Evolutionary conservation across 1,140 invertebrate species (phyloP).

Genomic region (Caerostris darwini): DNA sequence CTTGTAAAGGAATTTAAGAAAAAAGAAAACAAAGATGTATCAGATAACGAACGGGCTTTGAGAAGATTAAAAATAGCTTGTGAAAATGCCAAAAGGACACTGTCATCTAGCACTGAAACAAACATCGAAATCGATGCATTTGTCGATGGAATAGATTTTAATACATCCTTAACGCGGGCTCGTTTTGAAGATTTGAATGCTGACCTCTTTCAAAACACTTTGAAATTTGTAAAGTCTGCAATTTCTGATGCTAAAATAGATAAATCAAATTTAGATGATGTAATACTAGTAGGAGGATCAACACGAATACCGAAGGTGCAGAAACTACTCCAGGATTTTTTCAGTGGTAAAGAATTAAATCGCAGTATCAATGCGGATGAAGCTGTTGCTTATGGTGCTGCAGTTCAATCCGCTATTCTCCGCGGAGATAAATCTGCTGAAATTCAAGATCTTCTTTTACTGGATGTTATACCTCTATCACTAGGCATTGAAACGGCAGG

Average conservation of each 20-base stretch:
- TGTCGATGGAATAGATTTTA: constrained; percentile 86
- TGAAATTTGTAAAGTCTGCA: constrained; percentile 80
- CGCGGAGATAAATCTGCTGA: constrained; percentile 90
- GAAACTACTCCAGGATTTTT: constrained; percentile 80
- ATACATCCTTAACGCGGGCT: constrained; percentile 80
- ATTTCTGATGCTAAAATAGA: constrained; percentile 83
- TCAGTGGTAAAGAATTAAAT: constrained; percentile 88
- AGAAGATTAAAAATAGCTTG: constrained; percentile 10
- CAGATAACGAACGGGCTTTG: constrained; percentile 81
- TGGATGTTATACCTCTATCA: constrained; percentile 82
- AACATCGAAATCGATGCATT: constrained; percentile 85
- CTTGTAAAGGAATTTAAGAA: neutral
- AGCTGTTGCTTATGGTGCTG: constrained; percentile 85
- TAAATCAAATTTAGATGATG: constrained; percentile 82
- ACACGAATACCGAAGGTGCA: constrained; percentile 83
- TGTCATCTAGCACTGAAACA: constrained; percentile 83
- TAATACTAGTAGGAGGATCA: constrained; percentile 84
- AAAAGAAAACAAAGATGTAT: constrained; percentile 85
- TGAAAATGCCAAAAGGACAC: constrained; percentile 86
- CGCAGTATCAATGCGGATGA: constrained; percentile 85
- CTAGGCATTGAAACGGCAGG: constrained; percentile 85
- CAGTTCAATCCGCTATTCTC: constrained; percentile 84
- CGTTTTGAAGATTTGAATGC: constrained; percentile 80
- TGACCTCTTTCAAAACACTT: constrained; percentile 80
- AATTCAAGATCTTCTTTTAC: constrained; percentile 83